A percentile compares a stretch with the other conserved stretches of the same genome.
phyloP scores from a whole-genome alignment of 1,140 invertebrate genomes.

The Callitettix versicolor region DNA sequence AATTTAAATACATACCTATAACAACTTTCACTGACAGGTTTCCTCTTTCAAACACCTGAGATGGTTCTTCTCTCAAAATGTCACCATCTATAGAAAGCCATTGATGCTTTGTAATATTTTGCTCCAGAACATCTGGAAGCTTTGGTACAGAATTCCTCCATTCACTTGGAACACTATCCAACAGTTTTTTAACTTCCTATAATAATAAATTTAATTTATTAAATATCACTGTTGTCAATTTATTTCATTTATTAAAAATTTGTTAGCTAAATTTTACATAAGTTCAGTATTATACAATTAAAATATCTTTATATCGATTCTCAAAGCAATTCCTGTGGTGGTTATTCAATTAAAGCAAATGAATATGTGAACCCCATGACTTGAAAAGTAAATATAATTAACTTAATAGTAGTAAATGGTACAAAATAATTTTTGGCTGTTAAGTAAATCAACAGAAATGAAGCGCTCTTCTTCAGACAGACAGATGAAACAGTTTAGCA shows the following conservation, averaged over 20 bases:
- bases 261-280: too few relatives aligned
- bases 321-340: too few relatives aligned
- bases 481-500: too few relatives aligned
- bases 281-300: too few relatives aligned
- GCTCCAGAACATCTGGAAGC: conserved; percentile 45
- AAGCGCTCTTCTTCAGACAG: too few relatives aligned
- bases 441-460: too few relatives aligned
- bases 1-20: conserved; percentile 39
- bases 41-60: conserved; percentile 42
- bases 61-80: conserved; percentile 50
- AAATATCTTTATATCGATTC: too few relatives aligned
- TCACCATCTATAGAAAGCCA: conserved; percentile 64
- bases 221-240: background rate
- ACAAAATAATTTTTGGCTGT: background rate
- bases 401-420: background rate
- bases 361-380: too few relatives aligned
- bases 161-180: conserved; percentile 52
- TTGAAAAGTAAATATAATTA: background rate
- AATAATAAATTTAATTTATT: background rate
- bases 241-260: too few relatives aligned
- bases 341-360: too few relatives aligned
- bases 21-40: conserved; percentile 44
- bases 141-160: conserved; percentile 51
- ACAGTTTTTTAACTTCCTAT: conserved; percentile 44
- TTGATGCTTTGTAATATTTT: conserved; percentile 39